Conservation (phyloP, 2,113 vertebrate genomes). For the Albula goreensis region DNA sequence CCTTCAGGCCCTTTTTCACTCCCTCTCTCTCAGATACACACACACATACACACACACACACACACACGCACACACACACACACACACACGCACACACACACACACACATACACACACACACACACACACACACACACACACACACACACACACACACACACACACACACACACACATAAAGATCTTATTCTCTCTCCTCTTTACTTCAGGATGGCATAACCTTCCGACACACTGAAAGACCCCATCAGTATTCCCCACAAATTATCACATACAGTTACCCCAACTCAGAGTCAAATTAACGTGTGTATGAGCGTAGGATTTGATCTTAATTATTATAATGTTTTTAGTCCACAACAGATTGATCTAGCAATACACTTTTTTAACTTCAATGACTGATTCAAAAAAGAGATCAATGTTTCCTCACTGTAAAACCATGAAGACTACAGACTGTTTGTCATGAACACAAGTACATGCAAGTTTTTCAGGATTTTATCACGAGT, state of each 20-base stretch:
- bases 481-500: too few species aligned
- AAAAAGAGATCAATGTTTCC: too few species aligned
- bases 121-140: conserved; percentile 24
- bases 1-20: neutral
- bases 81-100: conserved; percentile 6
- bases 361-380: too few species aligned
- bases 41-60: conserved; percentile 28
- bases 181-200: neutral
- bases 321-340: too few species aligned
- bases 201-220: neutral
- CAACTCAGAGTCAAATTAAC: too few species aligned
- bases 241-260: neutral
- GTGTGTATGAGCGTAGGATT: too few species aligned
- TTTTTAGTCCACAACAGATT: too few species aligned
- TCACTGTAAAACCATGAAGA: too few species aligned
- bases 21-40: conserved; percentile 1
- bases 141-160: conserved; percentile 28
- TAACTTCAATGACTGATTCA: too few species aligned
- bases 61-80: neutral
- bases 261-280: neutral
- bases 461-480: too few species aligned
- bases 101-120: conserved; percentile 22
- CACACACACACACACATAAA: conserved; percentile 15
- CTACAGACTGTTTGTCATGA: too few species aligned
- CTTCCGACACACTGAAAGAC: too few species aligned